Evolutionary conservation across 2,888 invertebrate genomes (phyloP), one percentile per base, ranked within the genome.

Genomic region (Sesamia inferens): DNA sequence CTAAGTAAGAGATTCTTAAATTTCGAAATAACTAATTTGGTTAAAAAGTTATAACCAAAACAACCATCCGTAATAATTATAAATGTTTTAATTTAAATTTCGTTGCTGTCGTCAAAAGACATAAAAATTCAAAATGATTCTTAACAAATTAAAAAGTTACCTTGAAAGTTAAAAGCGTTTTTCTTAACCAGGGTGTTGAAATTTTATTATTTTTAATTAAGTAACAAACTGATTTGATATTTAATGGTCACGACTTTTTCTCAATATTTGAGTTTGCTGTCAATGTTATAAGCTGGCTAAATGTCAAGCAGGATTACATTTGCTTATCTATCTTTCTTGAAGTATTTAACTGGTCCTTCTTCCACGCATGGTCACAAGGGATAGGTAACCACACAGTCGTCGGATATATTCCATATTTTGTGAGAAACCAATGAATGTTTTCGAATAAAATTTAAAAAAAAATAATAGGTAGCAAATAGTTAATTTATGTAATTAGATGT

Each of bases 121-220:
- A 72, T 68, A 44, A 24, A 0, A 31, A 55, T 67, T 55, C 13
- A 16, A 61, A 69, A 69, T 58, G 10, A 68, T 78, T 63, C 24
- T 58, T 67, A 80, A 62, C 66, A 63, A 73, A 63, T 73, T 78
- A 39, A 61, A 11, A 0, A 0, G 4, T 59, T 0, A 65, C 79
- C 74, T 83, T 83, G 68, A 64, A 69, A 55, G 11, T 70, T 57
- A 63, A 75, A 75, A 68, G 16, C 11, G 51, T 44, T 68, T 75
- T 42, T 42, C 10, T 42, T 72, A 57, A 75, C 13, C 31, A 47
- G 10, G 39, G 4, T 73, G 24, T 79, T 61, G 59, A 64, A 55
- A 73, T 51, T 22, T 44, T 16, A 14, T 74, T 62, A 4, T 57
- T 31, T 67, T 61, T 22, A 5, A 42, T 58, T 42, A 58, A 42